A percentile compares a stretch with the other conserved stretches of the same genome.
Evolutionary conservation across 2,113 vertebrate species (phyloP).

Genomic region (rat (Rattus norvegicus)): DNA sequence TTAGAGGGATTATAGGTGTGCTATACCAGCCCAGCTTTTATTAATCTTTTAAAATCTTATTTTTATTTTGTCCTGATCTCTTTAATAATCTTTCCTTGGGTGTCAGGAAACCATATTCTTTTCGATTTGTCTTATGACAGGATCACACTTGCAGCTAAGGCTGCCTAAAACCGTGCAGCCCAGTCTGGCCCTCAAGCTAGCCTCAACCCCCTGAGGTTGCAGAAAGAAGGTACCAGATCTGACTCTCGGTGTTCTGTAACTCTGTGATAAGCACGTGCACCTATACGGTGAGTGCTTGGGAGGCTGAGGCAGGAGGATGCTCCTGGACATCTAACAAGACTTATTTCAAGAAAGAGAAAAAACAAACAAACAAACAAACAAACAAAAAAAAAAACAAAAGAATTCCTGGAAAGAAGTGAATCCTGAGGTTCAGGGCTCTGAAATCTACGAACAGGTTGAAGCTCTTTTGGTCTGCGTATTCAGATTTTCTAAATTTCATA

Average conservation of each 20-base stretch:
- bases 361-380: too few relatives aligned
- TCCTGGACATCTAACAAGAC: neutral
- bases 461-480: neutral
- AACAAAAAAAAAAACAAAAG: too few relatives aligned
- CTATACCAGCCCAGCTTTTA: neutral
- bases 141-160: neutral
- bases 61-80: neutral
- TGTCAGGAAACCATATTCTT: neutral
- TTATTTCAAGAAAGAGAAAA: neutral
- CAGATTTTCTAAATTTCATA: neutral
- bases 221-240: neutral
- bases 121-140: neutral
- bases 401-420: neutral
- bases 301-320: neutral
- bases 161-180: neutral
- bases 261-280: neutral
- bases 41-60: neutral
- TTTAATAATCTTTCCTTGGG: neutral
- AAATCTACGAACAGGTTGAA: neutral
- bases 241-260: neutral
- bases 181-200: too few relatives aligned
- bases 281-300: neutral
- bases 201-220: neutral
- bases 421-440: neutral
- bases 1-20: neutral